Percentiles rank a stretch among this genome's conserved stretches.
phyloP scores from a whole-genome alignment of 2,797 vertebrate genomes.

The Artibeus lituratus region DNA sequence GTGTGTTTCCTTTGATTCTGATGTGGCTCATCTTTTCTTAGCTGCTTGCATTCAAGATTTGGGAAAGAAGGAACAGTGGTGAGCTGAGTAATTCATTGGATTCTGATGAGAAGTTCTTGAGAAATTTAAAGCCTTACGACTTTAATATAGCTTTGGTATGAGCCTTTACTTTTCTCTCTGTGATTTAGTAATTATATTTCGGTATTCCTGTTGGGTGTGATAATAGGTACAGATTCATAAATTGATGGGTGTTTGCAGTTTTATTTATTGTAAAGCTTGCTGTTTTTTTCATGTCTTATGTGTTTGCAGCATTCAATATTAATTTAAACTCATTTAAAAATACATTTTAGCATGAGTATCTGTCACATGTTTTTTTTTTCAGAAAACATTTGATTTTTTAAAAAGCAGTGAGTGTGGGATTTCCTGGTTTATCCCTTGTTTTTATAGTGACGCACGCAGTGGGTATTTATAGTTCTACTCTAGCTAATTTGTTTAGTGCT shows the following conservation, averaged over 20 bases:
- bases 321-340: slow-evolving; percentile 2
- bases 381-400: neutral
- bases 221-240: neutral
- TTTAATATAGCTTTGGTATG: slow-evolving; percentile 39
- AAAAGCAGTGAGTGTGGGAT: neutral
- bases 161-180: slow-evolving; percentile 46
- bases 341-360: neutral
- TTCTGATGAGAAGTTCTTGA: slow-evolving; percentile 61
- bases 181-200: slow-evolving; percentile 24
- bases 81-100: slow-evolving; percentile 55
- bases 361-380: neutral
- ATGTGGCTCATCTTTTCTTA: slow-evolving; percentile 46
- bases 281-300: neutral
- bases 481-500: neutral
- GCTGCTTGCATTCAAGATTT: slow-evolving; percentile 46
- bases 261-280: neutral
- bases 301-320: neutral
- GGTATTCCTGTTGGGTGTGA: neutral
- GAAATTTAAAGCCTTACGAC: neutral
- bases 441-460: neutral
- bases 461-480: neutral
- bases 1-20: slow-evolving; percentile 48
- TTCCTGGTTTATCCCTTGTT: neutral
- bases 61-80: slow-evolving; percentile 60
- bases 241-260: neutral